These are phyloP conservation scores for Rissa tridactyla DNA, from an alignment of 2,113 vertebrate genomes.

Conservation along the genomic window DNA sequence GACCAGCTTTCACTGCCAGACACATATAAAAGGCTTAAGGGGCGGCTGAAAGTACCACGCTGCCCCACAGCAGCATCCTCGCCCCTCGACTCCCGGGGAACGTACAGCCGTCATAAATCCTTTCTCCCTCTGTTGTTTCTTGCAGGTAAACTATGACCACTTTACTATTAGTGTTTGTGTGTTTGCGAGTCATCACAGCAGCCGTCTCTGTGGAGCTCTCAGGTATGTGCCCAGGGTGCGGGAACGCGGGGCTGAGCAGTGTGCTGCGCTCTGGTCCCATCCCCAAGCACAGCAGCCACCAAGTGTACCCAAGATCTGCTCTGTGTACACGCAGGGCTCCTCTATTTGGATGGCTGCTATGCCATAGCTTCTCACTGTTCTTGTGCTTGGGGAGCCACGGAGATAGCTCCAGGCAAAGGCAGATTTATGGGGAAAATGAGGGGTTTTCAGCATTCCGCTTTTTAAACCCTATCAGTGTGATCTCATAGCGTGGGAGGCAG, in stretches of 20 bases:
- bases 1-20: neutral
- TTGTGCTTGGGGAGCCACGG: neutral
- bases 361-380: neutral
- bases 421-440: neutral
- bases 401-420: neutral
- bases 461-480: neutral
- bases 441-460: neutral
- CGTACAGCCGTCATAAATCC: neutral
- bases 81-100: neutral
- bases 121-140: constrained; percentile 45
- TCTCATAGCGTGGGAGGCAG: rapidly evolving
- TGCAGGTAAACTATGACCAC: constrained; percentile 88
- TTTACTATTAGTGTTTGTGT: constrained; percentile 81
- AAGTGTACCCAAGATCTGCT: neutral
- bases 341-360: neutral
- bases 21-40: neutral
- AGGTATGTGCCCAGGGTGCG: constrained; percentile 49
- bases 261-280: neutral
- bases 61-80: neutral
- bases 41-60: neutral
- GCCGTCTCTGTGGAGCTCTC: constrained; percentile 75
- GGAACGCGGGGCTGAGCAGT: neutral
- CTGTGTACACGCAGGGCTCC: neutral
- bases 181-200: constrained; percentile 77
- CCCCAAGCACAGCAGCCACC: neutral